These are phyloP conservation scores for Gallinago jamesoni DNA, from an alignment of 2,113 vertebrate species.

Conservation along the genomic window DNA sequence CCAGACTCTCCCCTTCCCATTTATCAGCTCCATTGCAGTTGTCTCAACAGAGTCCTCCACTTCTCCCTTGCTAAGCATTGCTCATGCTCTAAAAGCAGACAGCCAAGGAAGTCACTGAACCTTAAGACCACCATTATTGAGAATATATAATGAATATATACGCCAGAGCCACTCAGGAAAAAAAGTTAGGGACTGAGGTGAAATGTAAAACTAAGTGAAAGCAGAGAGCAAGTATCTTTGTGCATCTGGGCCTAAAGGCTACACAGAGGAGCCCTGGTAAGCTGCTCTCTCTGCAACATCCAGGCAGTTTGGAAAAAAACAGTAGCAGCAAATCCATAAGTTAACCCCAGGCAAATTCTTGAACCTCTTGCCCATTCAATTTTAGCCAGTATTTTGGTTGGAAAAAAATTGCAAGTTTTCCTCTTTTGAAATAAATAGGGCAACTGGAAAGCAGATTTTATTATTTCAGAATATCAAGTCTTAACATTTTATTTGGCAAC, in stretches of 20 bases:
- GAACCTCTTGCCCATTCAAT: neutral
- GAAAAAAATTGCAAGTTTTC: neutral
- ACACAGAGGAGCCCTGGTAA: neutral
- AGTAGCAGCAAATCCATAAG: neutral
- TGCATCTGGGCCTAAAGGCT: neutral
- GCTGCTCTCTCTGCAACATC: neutral
- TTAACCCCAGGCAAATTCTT: neutral
- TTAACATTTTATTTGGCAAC: neutral
- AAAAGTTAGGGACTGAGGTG: neutral
- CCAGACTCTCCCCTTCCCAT: neutral
- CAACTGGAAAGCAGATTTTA: neutral
- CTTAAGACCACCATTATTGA: neutral
- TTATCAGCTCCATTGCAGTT: neutral
- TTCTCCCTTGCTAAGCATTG: neutral
- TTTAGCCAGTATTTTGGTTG: neutral
- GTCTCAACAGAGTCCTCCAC: neutral
- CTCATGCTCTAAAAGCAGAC: neutral
- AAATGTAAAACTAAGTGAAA: neutral
- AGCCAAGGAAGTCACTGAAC: neutral
- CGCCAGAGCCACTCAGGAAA: neutral
- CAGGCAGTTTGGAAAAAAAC: neutral
- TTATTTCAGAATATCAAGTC: slow-evolving; percentile 38
- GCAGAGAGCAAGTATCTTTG: neutral
- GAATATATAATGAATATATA: neutral
- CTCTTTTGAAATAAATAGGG: slow-evolving; percentile 1